Evolutionary conservation across 1,140 invertebrate genomes (phyloP).

Genomic region (Brachystomella parvula): DNA sequence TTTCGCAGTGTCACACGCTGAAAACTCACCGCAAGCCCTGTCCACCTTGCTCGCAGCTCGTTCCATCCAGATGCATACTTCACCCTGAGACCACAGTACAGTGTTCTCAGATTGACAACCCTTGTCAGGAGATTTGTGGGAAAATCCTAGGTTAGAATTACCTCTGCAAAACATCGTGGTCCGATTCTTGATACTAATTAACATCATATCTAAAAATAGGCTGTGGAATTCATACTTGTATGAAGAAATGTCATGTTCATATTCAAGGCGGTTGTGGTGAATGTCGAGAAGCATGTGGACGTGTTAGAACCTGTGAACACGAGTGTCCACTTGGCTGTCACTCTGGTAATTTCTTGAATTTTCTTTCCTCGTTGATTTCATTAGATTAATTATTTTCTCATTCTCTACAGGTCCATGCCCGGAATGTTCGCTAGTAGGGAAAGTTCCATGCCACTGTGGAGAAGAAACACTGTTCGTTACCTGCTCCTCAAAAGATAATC

Average conservation of each 20-base stretch:
- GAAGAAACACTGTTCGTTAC: conserved; percentile 28
- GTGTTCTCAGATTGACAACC: conserved; percentile 40
- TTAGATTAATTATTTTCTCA: too few species aligned
- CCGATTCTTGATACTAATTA: too few species aligned
- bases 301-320: conserved; percentile 68
- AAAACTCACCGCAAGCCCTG: conserved; percentile 48
- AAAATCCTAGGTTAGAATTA: conserved; percentile 35
- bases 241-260: conserved; percentile 23
- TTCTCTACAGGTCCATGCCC: conserved; percentile 45
- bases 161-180: too few species aligned
- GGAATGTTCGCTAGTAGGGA: conserved; percentile 35
- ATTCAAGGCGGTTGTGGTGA: conserved; percentile 55
- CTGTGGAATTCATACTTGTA: conserved; percentile 35
- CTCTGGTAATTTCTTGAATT: conserved; percentile 41
- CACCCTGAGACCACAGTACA: conserved; percentile 22
- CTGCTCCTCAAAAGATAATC: conserved; percentile 23
- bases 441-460: conserved; percentile 33
- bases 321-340: conserved; percentile 68
- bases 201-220: too few species aligned
- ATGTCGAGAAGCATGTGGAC: conserved; percentile 62
- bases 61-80: conserved; percentile 20
- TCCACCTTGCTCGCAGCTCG: conserved; percentile 48
- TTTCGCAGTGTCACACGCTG: conserved; percentile 67
- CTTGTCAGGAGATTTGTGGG: conserved; percentile 44
- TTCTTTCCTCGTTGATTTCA: conserved; percentile 18